These are phyloP conservation scores for Xanthorhoe spadicearia DNA, from an alignment of 2,888 invertebrate species.

Conservation along the genomic window DNA sequence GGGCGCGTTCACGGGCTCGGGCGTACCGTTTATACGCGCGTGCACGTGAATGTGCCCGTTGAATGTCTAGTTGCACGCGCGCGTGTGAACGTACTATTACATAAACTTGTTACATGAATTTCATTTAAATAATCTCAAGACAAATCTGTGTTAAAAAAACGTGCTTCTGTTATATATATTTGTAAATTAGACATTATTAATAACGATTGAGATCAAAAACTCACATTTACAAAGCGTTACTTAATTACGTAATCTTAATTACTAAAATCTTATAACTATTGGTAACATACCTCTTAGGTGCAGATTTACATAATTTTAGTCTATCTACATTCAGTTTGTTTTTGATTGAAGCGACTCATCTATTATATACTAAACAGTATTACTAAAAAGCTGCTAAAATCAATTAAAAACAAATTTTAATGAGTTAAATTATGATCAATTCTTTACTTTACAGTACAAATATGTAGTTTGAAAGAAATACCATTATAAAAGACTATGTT, in stretches of 20 bases:
- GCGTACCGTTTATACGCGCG: no score
- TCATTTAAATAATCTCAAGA: not conserved
- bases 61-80: no score
- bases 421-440: no score
- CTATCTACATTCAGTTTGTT: constrained; percentile 26
- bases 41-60: no score
- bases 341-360: constrained; percentile 1
- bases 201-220: constrained; percentile 67
- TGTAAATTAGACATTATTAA: constrained; percentile 18
- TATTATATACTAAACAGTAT: not conserved
- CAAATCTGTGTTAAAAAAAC: not conserved
- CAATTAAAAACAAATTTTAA: no score
- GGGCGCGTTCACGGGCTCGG: no score
- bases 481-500: no score
- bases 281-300: constrained; percentile 46
- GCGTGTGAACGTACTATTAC: no score
- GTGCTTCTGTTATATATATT: not conserved
- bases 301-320: constrained; percentile 31
- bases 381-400: no score
- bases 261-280: constrained; percentile 36
- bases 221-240: constrained; percentile 61
- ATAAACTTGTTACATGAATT: not conserved
- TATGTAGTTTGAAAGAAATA: no score
- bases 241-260: constrained; percentile 34
- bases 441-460: no score